Base-by-base conservation (phyloP, 1,140 invertebrate genomes). In the Drosophila baimaii region DNA sequence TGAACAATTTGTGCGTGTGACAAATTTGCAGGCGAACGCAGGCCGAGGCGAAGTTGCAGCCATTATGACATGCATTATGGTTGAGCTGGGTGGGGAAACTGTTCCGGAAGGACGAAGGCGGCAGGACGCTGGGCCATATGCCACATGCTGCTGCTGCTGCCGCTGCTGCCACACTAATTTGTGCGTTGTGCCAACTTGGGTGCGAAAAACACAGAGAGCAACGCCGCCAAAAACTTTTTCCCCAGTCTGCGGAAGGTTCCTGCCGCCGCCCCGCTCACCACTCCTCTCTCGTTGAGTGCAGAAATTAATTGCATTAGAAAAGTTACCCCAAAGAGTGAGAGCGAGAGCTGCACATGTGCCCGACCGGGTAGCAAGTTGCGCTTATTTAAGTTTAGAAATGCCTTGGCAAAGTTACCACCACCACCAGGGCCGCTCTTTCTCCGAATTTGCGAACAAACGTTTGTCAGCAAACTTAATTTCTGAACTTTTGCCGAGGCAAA, bases 231-330 rank as follows among this genome's bases (percentile, higher is more conserved):
- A 79, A 75, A 86, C 81, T 73, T 59, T 82, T 85, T 88, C 55
- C 71, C 58, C 79, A 61, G 47, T 58, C 74, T 54, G 35, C 35
- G 44, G 63, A 68, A 54, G 57, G 66, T 46, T 35, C 65, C 54
- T 27, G 55, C 46, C 46, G 19, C 41, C 27, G 39, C 49, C 51
- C 49, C 17, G 43, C 19, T 54, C 23, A 8, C 12, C 61, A 2
- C 23, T 43, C 0, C 46, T n/a, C 68, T 46, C 65, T 65, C 59
- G 84, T 75, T 81, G 85, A 90, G 80, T 89, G 84, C 84, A 89
- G 80, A 89, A 89, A 89, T 89, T 89, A 89, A 89, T 89, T 89
- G 84, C 84, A 89, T 89, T 89, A 89, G 84, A 89, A 89, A 89
- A 89, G 80, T 89, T 89, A 63, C 73, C 82, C 81, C 61, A 49